phyloP scores from a whole-genome alignment of 2,888 invertebrate genomes.

The Melipona bicolor region DNA sequence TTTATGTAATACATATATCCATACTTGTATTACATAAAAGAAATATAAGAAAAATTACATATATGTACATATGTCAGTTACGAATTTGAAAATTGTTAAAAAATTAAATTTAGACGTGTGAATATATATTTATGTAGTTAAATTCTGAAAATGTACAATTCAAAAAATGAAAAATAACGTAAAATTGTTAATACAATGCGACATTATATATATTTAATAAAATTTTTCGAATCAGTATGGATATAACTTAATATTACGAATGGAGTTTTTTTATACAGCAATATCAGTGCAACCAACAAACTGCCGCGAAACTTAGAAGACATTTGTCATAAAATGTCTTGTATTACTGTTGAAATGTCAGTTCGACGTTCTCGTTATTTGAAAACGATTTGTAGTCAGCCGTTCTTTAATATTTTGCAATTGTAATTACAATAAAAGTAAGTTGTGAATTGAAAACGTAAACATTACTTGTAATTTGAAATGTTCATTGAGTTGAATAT shows the following conservation, averaged over 20 bases:
- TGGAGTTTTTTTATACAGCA: constrained; percentile 31
- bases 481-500: neutral
- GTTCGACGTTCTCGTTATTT: constrained; percentile 44
- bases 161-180: neutral
- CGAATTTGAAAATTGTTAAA: neutral
- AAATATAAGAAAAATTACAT: neutral
- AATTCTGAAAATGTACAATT: neutral
- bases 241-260: neutral
- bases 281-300: constrained; percentile 58
- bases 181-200: neutral
- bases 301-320: constrained; percentile 33
- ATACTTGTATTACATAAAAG: neutral
- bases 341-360: constrained; percentile 60
- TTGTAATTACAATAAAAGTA: constrained; percentile 35
- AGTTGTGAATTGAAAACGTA: neutral
- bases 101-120: neutral
- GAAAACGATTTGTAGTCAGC: constrained; percentile 35
- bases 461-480: constrained; percentile 1
- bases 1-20: neutral
- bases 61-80: neutral
- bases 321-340: constrained; percentile 57
- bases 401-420: constrained; percentile 45
- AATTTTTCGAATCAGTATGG: neutral
- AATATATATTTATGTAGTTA: neutral
- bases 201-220: neutral